These are phyloP conservation scores for Pelodiscus sinensis DNA, from an alignment of 2,113 vertebrate genomes.

Conservation along the genomic window DNA sequence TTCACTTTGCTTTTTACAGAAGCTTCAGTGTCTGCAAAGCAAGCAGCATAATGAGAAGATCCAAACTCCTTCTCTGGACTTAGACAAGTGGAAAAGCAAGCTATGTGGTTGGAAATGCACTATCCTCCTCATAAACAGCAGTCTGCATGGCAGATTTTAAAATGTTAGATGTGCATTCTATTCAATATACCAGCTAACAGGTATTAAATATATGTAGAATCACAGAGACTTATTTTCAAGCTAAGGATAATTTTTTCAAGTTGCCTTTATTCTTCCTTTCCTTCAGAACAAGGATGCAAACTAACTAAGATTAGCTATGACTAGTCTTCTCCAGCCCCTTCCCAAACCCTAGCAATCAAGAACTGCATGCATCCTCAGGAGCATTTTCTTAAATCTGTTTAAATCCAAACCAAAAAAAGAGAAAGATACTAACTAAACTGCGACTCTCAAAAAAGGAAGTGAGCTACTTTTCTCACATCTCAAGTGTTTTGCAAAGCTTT, in stretches of 20 bases:
- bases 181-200: constrained; percentile 11
- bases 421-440: neutral
- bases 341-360: neutral
- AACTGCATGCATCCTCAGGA: constrained; percentile 39
- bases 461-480: neutral
- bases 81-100: constrained; percentile 75
- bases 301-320: neutral
- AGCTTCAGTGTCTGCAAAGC: constrained; percentile 79
- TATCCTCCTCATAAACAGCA: constrained; percentile 73
- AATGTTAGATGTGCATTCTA: constrained; percentile 16
- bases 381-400: constrained; percentile 19
- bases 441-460: neutral
- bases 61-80: constrained; percentile 62
- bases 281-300: neutral
- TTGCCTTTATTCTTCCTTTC: constrained; percentile 11
- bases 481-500: neutral
- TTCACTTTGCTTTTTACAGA: constrained; percentile 63
- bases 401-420: neutral
- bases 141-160: accelerated
- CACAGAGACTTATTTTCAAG: neutral
- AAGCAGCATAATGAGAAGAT: constrained; percentile 55
- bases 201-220: too few species aligned
- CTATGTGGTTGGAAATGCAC: constrained; percentile 70
- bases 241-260: neutral
- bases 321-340: constrained; percentile 50